Percentiles rank a stretch among this genome's conserved stretches.
phyloP scores from a whole-genome alignment of 2,797 vertebrate species.

The Enteromius unitaeniatus region DNA sequence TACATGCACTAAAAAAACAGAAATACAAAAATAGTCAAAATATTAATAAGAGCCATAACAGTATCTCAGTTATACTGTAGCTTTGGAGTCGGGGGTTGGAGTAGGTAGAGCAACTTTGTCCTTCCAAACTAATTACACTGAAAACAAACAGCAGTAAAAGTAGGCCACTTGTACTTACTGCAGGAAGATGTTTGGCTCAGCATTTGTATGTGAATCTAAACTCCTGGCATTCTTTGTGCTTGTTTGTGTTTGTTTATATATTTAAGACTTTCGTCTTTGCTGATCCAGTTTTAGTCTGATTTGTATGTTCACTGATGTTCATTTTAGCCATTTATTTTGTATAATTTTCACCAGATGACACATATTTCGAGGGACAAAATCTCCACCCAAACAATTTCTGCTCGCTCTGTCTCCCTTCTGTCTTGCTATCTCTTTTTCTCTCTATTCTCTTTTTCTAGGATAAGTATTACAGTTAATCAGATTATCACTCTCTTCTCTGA shows the following conservation, averaged over 20 bases:
- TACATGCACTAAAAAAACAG: neutral
- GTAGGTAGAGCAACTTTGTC: conserved; percentile 69
- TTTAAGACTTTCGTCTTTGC: neutral
- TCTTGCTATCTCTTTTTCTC: conserved; percentile 30
- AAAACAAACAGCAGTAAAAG: conserved; percentile 79
- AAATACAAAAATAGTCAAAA: neutral
- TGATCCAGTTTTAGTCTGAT: conserved; percentile 8
- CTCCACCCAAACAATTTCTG: conserved; percentile 18
- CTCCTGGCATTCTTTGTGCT: neutral
- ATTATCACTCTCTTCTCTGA: conserved; percentile 75
- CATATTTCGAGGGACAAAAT: conserved; percentile 15
- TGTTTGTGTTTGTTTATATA: conserved; percentile 1
- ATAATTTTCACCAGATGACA: neutral
- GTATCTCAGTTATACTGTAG: neutral
- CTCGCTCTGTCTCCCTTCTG: conserved; percentile 23
- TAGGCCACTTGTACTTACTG: conserved; percentile 75
- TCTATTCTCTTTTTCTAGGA: conserved; percentile 60
- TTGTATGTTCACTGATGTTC: neutral
- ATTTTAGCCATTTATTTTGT: neutral
- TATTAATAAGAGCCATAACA: neutral
- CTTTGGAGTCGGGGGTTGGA: neutral
- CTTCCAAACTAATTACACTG: conserved; percentile 70
- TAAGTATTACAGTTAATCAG: conserved; percentile 81
- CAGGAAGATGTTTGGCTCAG: conserved; percentile 1
- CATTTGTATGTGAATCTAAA: conserved; percentile 4